Conservation (phyloP, 2,888 invertebrate species). For the Diarsia dahlii region DNA sequence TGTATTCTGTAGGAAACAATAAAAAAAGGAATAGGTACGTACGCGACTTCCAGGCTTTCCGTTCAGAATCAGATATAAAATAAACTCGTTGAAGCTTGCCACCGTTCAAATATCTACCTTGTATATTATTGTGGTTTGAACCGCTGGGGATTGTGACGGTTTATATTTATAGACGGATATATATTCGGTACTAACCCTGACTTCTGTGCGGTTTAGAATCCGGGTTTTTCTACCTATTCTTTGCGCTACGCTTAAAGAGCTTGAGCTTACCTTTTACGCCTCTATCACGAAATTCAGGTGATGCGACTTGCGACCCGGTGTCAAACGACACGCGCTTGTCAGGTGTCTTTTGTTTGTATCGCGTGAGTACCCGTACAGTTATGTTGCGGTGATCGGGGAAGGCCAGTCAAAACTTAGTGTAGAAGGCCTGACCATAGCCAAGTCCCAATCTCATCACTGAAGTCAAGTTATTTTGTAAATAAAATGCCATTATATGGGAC, state of each 20-base stretch:
- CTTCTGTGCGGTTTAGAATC: background rate
- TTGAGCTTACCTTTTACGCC: background rate
- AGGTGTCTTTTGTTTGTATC: background rate
- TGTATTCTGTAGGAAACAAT: constrained; percentile 20
- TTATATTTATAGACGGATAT: constrained; percentile 6
- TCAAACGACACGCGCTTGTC: too few relatives aligned
- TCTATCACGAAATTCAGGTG: background rate
- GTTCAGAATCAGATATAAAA: constrained; percentile 40
- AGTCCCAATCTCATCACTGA: too few relatives aligned
- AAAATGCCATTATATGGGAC: too few relatives aligned
- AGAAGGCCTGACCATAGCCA: too few relatives aligned
- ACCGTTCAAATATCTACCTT: constrained; percentile 39
- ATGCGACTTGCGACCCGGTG: background rate
- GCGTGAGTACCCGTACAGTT: background rate
- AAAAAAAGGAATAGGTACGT: constrained; percentile 20
- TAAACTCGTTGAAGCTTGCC: constrained; percentile 41
- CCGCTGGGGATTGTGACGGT: constrained; percentile 24
- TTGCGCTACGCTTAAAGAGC: background rate
- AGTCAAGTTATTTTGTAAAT: too few relatives aligned
- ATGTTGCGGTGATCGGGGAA: background rate
- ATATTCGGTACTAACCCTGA: background rate
- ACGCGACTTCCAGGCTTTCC: constrained; percentile 4
- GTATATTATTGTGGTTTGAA: constrained; percentile 26
- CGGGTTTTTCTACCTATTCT: background rate
- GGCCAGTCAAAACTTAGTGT: background rate